Evolutionary conservation across 2,113 vertebrate species (phyloP), one percentile per base, ranked within the genome.

Genomic region (Setophaga kirtlandii): DNA sequence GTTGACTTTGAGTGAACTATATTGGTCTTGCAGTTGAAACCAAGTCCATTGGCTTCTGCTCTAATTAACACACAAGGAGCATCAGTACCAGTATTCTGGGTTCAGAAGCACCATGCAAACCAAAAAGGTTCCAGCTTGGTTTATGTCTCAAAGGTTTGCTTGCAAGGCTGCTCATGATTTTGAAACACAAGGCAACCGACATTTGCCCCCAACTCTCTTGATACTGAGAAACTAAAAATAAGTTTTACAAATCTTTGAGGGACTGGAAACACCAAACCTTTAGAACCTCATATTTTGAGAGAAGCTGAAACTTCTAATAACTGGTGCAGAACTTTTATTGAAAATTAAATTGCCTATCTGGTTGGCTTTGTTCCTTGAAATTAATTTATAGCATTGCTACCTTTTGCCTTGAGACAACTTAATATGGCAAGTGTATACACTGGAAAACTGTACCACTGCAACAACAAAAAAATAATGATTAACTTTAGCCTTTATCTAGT

Each of bases 401-500:
- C 60, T 81, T 74, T 87, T 94, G 60, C 86, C 78, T 92, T 89
- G 58, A 81, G 47, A 85, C 62, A 89, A 53, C 50, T 89, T 89
- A 23, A 65, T 94, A 74, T 89, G 82, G 90, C 82, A 69, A 76
- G 28, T 69, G 19, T 83, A 49, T 89, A 87, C 53, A 50, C 24
- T 76, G 58, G 50, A 65, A 94, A 85, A 92, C 20, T 12, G 30
- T 84, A 89, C 74, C 25, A 78, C 56, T 94, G 78, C 70, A 89
- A 35, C 93, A 60, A 67, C 5, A 20, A 52, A 30, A 27, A 76
- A 91, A 64, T 28, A 94, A 75, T 73, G 1, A 84, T 94, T 88
- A 87, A 74, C 88, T 96, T 93, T 67, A 78, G 39, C n/a, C 76
- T 96, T 94, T 96, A 70, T 97, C 65, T 87, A 68, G 85, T 95